These are phyloP conservation scores for Cinara cedri DNA, from an alignment of 2,888 invertebrate genomes.

Conservation along the genomic window DNA sequence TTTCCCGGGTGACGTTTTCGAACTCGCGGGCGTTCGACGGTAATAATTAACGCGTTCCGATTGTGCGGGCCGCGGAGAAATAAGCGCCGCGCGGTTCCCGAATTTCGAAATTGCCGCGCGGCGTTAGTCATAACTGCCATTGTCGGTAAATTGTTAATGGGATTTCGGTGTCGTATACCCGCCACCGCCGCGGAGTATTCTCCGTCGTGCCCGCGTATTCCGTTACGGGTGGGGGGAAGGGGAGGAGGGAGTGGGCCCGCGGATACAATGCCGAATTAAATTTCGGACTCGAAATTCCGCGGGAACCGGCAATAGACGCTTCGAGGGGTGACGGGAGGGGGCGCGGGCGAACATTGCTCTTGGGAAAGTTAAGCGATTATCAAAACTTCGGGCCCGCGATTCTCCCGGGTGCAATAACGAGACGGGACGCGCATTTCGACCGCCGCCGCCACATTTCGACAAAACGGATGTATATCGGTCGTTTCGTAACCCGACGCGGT, in stretches of 20 bases:
- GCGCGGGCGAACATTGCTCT: neutral
- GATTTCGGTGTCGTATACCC: neutral
- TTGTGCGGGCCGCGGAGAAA: no score
- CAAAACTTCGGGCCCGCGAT: conserved; percentile 21
- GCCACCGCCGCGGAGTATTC: no score
- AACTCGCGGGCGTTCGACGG: no score
- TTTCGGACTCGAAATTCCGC: neutral
- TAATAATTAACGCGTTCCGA: no score
- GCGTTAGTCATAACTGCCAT: neutral
- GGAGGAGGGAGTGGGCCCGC: no score
- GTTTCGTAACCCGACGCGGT: neutral
- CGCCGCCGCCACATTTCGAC: conserved; percentile 17
- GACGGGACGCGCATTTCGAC: neutral
- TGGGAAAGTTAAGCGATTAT: conserved; percentile 29
- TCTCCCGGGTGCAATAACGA: conserved; percentile 22
- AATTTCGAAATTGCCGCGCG: neutral
- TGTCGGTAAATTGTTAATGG: conserved; percentile 20
- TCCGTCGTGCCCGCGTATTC: no score
- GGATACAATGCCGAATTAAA: conserved; percentile 9
- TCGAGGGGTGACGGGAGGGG: neutral
- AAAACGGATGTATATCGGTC: conserved; percentile 3
- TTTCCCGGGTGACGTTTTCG: no score
- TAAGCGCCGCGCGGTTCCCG: no score
- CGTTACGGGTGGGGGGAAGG: no score
- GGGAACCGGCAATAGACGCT: neutral